Percentiles rank a stretch among this genome's conserved stretches.
phyloP scores from a whole-genome alignment of 2,797 vertebrate genomes.

The Mormyrops boulengeri region DNA sequence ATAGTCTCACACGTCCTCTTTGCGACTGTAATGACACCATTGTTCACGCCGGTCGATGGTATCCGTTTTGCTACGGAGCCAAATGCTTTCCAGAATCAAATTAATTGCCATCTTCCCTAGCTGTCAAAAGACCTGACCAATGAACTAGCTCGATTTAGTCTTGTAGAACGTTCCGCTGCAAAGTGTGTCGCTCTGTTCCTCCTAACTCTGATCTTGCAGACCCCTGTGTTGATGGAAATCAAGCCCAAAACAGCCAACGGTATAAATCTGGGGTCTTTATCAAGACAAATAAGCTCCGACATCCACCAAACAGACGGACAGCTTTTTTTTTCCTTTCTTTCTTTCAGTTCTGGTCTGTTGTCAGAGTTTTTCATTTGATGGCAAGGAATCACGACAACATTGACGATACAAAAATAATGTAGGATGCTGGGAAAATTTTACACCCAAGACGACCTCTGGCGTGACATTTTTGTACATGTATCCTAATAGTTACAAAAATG shows the following conservation, averaged over 20 bases:
- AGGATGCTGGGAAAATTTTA: background rate
- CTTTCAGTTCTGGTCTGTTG: background rate
- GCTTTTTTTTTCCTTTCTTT: background rate
- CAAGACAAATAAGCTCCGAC: background rate
- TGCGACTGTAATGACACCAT: background rate
- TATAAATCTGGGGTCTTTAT: background rate
- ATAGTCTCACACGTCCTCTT: background rate
- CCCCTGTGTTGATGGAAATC: background rate
- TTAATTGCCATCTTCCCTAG: background rate
- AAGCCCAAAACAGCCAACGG: background rate
- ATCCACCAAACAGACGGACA: background rate
- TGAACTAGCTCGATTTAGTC: too few relatives aligned
- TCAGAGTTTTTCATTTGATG: background rate
- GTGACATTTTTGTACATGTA: background rate
- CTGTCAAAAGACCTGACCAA: background rate
- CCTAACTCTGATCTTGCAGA: background rate
- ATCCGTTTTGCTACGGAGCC: background rate
- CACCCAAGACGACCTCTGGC: background rate
- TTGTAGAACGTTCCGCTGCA: background rate
- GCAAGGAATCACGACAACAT: background rate
- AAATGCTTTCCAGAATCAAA: background rate
- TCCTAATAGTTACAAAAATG: background rate
- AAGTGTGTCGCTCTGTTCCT: background rate
- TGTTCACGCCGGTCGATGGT: background rate
- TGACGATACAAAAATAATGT: background rate